Base-by-base conservation (phyloP, 37 sponge, comb jelly and placozoan species). In the Ephydatia muelleri region DNA sequence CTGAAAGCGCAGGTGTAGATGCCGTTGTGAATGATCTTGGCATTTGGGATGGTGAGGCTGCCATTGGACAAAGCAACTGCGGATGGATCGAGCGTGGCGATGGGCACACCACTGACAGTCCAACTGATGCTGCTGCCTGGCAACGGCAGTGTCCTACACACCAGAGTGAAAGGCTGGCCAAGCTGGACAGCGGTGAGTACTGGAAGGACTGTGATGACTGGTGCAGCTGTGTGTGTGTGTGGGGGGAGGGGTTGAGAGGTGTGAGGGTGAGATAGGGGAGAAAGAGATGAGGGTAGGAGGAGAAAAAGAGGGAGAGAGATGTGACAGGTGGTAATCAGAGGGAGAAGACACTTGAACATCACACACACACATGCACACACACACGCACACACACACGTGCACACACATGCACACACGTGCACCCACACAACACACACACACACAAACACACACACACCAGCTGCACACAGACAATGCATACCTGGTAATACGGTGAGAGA, bases 1-100 rank as follows among this genome's bases (percentile, higher is more conserved):
- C 75, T 89, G 73, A 87, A 78, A 38, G 84, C 73, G 70, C 92
- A 92, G 0, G 48, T 49, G 65, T 92, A 92, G 2, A 28, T 65
- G 2, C 88, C 92, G 38, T 76, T 34, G 43, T 92, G 23, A 22
- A 32, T 27, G 19, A 33, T 21, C 3, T 12, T 21, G 14, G 88
- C 64, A 29, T 23, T 64, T 35, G 73, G 36, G 13, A 92, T 65
- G 19, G 66, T 81, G n/a, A 80, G 65, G 3, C 49, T 34, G 13
- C 65, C 37, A 64, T 29, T 19, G 28, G 75, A 22, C 65, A 31
- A 8, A 29, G 49, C 3, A 76, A 28, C 16, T n/a, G 23, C 21
- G 22, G 39, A 39, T 77, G 38, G 0, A 31, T 57, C 14, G 25
- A 67, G 16, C 34, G 71, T 28, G 88, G 23, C 26, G 84, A 72